Evolutionary conservation across 2,797 vertebrate genomes (phyloP).

Genomic region (Atherinosoma microstoma): DNA sequence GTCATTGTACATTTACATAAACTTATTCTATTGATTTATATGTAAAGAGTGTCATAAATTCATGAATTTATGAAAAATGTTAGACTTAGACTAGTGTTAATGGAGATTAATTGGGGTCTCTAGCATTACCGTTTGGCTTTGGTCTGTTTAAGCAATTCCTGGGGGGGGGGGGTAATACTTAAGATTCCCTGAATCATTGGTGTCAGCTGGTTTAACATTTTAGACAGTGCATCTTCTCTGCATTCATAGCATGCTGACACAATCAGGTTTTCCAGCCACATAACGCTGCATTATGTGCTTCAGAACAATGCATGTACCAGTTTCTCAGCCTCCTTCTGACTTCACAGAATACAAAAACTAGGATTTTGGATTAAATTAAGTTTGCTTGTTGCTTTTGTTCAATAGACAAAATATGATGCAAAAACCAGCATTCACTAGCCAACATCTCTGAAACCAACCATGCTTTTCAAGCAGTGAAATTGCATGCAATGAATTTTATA

Average conservation of each 20-base stretch:
- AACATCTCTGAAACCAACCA: conserved; percentile 9
- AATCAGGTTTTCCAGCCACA: not conserved
- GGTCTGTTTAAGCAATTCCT: not conserved
- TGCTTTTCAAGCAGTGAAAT: not conserved
- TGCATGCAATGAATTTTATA: not conserved
- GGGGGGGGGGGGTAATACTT: not conserved
- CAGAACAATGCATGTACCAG: not conserved
- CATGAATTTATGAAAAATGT: not conserved
- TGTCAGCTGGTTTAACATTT: conserved; percentile 14
- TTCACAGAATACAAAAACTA: conserved; percentile 11
- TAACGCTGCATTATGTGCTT: conserved; percentile 16
- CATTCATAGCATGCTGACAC: not conserved
- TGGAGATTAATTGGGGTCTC: not conserved
- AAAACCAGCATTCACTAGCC: not conserved
- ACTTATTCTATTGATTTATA: conserved; percentile 9
- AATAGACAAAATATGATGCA: conserved; percentile 17
- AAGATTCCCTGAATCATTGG: conserved; percentile 6
- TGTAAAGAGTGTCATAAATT: not conserved
- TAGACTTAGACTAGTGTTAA: not conserved
- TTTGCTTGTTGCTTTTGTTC: conserved; percentile 11
- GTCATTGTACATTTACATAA: conserved; percentile 15
- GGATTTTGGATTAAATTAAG: conserved; percentile 2
- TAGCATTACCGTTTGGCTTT: not conserved
- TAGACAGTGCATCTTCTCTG: not conserved
- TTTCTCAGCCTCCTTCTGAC: not conserved